Percentiles rank a stretch among this genome's conserved stretches.
These are phyloP conservation scores for Dichetophora obliterata DNA, from an alignment of 2,888 invertebrate species.

Conservation along the genomic window DNA sequence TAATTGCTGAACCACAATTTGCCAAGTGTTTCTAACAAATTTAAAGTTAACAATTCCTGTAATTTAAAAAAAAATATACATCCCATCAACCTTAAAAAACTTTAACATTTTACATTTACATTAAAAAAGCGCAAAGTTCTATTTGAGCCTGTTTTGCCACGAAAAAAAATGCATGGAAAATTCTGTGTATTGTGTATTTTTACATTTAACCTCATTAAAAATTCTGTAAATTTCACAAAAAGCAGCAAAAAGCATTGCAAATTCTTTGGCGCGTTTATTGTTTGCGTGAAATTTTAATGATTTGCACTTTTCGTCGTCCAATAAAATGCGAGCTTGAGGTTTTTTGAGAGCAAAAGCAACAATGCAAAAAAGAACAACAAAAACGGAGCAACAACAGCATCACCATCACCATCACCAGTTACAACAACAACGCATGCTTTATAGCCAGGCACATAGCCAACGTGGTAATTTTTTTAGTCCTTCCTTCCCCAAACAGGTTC, in stretches of 20 bases:
- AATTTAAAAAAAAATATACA: not conserved
- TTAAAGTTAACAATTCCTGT: not conserved
- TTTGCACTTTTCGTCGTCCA: conserved; percentile 5
- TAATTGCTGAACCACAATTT: too few relatives aligned
- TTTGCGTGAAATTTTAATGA: conserved; percentile 25
- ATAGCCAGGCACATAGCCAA: too few relatives aligned
- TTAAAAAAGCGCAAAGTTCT: too few relatives aligned
- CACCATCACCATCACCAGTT: not conserved
- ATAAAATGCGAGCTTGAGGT: not conserved
- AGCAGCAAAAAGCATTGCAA: not conserved
- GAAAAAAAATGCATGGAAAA: not conserved
- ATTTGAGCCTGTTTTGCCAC: not conserved
- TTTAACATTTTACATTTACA: not conserved
- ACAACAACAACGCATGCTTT: not conserved
- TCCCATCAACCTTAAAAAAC: not conserved
- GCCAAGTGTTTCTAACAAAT: too few relatives aligned
- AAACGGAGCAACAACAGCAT: not conserved
- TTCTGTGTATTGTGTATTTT: not conserved
- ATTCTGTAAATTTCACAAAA: not conserved
- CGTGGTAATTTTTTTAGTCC: too few relatives aligned
- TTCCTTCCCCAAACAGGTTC: too few relatives aligned
- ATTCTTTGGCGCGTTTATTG: conserved; percentile 19
- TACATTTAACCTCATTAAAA: conserved; percentile 1
- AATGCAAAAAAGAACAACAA: not conserved
- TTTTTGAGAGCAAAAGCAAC: not conserved